Evolutionary conservation across 2,797 vertebrate species (phyloP).

Genomic region (Dipus sagitta): DNA sequence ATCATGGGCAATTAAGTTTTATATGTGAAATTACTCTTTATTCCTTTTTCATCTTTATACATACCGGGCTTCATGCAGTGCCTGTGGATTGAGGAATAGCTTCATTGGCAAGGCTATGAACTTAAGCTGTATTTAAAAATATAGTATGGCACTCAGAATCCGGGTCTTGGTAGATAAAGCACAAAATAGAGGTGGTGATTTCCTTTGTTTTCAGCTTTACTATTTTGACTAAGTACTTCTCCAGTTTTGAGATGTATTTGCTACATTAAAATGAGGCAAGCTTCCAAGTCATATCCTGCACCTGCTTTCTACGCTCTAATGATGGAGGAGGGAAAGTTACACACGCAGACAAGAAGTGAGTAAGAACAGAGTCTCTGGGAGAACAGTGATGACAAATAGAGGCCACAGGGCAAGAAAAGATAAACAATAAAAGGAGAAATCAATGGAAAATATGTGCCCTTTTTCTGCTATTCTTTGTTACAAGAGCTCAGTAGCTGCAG

Average conservation of each 20-base stretch:
- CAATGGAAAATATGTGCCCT: neutral
- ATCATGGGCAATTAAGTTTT: neutral
- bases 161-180: neutral
- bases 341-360: neutral
- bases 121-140: neutral
- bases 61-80: neutral
- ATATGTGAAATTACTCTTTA: conserved; percentile 2
- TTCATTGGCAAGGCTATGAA: neutral
- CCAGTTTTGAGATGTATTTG: neutral
- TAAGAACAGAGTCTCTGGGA: neutral
- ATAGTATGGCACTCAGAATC: neutral
- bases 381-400: neutral
- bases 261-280: conserved; percentile 7
- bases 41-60: neutral
- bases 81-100: neutral
- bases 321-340: neutral
- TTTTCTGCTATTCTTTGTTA: neutral
- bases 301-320: neutral
- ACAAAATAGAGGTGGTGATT: neutral
- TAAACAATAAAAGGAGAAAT: neutral
- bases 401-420: neutral
- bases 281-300: neutral
- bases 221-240: neutral
- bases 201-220: conserved; percentile 28
- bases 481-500: neutral